A percentile compares a stretch with the other conserved stretches of the same genome.
Conservation (phyloP, 2,113 vertebrate species). For the Oncorhynchus tshawytscha region DNA sequence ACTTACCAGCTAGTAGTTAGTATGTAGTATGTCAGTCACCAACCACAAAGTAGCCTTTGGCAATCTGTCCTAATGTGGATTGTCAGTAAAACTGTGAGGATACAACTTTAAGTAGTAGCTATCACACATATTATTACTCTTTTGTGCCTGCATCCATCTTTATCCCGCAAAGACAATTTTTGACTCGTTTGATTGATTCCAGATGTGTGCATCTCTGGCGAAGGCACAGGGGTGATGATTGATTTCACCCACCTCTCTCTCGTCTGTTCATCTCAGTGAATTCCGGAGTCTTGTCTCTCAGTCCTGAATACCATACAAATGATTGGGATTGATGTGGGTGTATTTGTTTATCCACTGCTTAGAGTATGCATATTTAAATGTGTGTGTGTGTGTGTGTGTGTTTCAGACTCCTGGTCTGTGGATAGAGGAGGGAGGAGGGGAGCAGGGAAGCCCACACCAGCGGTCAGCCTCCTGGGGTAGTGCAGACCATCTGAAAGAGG, state of each 20-base stretch:
- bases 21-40: not conserved
- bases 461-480: constrained; percentile 94
- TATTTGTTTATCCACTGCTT: not conserved
- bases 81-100: not conserved
- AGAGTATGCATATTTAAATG: not conserved
- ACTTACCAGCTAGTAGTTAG: not conserved
- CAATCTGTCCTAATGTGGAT: not conserved
- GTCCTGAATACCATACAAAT: not conserved
- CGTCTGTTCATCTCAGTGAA: constrained; percentile 26
- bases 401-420: constrained; percentile 88
- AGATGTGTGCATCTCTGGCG: constrained; percentile 43
- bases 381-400: constrained; percentile 29
- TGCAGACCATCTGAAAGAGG: constrained; percentile 94
- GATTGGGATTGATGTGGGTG: not conserved
- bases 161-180: constrained; percentile 41
- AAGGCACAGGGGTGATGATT: constrained; percentile 24
- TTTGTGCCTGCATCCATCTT: constrained; percentile 6
- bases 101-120: constrained; percentile 15
- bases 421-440: constrained; percentile 82
- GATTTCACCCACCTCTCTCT: constrained; percentile 30
- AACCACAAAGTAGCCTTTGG: not conserved
- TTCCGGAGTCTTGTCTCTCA: not conserved
- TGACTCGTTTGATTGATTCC: constrained; percentile 48
- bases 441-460: constrained; percentile 85
- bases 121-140: constrained; percentile 30